Evolutionary conservation across 35 echinoderm and acorn worm genomes (phyloP), one percentile per base, ranked within the genome.

Genomic region (Apostichopus parvimensis): DNA sequence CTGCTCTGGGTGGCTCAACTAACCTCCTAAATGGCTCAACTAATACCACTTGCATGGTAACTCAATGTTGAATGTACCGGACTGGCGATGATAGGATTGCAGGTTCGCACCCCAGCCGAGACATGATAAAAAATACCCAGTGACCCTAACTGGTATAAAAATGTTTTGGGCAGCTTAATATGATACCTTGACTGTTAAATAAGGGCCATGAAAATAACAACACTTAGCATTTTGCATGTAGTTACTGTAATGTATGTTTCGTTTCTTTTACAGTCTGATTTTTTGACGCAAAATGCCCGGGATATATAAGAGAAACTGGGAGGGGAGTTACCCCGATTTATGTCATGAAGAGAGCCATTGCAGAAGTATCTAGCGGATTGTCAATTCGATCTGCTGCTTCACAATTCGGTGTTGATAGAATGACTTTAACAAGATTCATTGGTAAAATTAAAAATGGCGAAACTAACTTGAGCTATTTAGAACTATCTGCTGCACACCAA

Each of bases 251-350:
- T 28, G 26, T 28, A 28, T 28, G 26, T 28, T 28, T 28, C 26
- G 26, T 28, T 28, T 28, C 26, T 28, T 28, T 28, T 28, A 28
- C 26, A 28, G 26, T 28, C 26, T 28, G 26, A 28, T 9, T 64
- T 18, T 18, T 26, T 53, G 8, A 45, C 7, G 18, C 8, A 82
- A 82, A 87, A 94, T 94, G 93, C 77, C 79, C 68, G 62, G 89
- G 34, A 52, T 23, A 52, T 94, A 94, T 54, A 94, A 94, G 73
- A 25, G 93, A 94, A 70, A 94, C 93, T 6, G 15, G 56, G 6
- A 66, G 82, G 56, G 90, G 79, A 15, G 76, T 5, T 9, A 86
- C 62, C 45, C 66, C 80, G 4, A 11, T 0, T 6, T 82, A 86
- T 53, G 25, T 86, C 6, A 28, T 91, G 28, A 22, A 84, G 83